Base-by-base conservation (phyloP, 2,113 vertebrate species). In the Misgurnus mizolepis region DNA sequence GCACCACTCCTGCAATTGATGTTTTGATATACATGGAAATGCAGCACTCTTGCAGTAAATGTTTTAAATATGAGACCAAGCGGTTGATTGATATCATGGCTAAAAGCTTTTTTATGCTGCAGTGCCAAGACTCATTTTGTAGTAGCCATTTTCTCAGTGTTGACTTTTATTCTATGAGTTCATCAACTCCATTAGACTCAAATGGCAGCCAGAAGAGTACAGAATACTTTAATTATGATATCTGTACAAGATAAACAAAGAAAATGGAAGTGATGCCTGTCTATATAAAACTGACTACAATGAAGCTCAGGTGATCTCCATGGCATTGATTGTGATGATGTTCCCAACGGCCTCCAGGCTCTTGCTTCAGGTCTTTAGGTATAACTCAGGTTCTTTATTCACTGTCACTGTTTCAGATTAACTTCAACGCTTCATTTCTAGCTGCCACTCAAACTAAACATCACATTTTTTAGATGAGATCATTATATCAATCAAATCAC, bases 91-190 rank as follows among this genome's bases (percentile, higher is more conserved):
- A 80, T 80, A 68, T 70, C 53, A 34, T 17, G 41, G 55, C 65
- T 82, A 82, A 82, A 82, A 82, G 62, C 61, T 39, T 68, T 56
- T 68, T 73, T 60, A 10, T 67, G 75, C 70, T 73, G 39, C 6
- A 49, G 40, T 34, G 78, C 78, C 58, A 80, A 74, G 64, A 22
- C 70, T 61, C 53, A 27, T 71, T 65, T 80, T 68, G 22, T 45
- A 80, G 56, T 6, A 43, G 43, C 43, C 22, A 17, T 45, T 18
- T 45, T 69, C 77, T 62, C 40, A 39, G 69, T 72, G 69, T 56
- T 39, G 3, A 27, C 27, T 72, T 61, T 73, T 43, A 12, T n/a
- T 58, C 40, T 3, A 3, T 27, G 17, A 15, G 55, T 60, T 73
- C 70, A 3, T 43, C 71, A 60, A 6, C 17, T 71, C 49, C 50